phyloP scores from a whole-genome alignment of 2,113 vertebrate genomes.

The Epinephelus fuscoguttatus region DNA sequence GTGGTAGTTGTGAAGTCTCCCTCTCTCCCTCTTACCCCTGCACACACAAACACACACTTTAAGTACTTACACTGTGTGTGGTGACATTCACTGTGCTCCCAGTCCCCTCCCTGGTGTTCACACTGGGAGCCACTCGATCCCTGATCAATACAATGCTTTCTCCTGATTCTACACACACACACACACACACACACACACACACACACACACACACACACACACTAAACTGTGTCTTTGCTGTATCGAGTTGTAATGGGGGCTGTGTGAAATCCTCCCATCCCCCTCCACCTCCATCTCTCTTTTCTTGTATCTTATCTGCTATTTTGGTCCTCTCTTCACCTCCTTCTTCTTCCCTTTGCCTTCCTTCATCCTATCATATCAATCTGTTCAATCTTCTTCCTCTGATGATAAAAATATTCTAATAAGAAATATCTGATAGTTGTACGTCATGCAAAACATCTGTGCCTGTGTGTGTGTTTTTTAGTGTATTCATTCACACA shows the following conservation, averaged over 20 bases:
- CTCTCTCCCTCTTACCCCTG: background rate
- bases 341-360: background rate
- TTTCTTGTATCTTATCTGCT: background rate
- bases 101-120: slow-evolving; percentile 43
- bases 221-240: slow-evolving; percentile 6
- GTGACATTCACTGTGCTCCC: slow-evolving; percentile 54
- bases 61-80: background rate
- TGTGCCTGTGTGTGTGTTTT: background rate
- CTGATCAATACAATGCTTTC: slow-evolving; percentile 64
- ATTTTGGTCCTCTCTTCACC: background rate
- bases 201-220: slow-evolving; percentile 29
- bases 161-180: slow-evolving; percentile 18
- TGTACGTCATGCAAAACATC: background rate
- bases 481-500: background rate
- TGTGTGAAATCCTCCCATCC: slow-evolving; percentile 23
- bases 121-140: slow-evolving; percentile 62
- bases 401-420: background rate
- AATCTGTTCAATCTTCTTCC: slow-evolving; percentile 3
- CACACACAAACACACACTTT: slow-evolving; percentile 27
- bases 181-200: slow-evolving; percentile 24
- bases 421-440: background rate
- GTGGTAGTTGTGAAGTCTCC: background rate
- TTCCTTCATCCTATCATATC: background rate
- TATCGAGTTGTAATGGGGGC: background rate
- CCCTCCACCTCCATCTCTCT: background rate